These are phyloP conservation scores for Andrena bicolor DNA, from an alignment of 2,888 invertebrate species.

Conservation along the genomic window DNA sequence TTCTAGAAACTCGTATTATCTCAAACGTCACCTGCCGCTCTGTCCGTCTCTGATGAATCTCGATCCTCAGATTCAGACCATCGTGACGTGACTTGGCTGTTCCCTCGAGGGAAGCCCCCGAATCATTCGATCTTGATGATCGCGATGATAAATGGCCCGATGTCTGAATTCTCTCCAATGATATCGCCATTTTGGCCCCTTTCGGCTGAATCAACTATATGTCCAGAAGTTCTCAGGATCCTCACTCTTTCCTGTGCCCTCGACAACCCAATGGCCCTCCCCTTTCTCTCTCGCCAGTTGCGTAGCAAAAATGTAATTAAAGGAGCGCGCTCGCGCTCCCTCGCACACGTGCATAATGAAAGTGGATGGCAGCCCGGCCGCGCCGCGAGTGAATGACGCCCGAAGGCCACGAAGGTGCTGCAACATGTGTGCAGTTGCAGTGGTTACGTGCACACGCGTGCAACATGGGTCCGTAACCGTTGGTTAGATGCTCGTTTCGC, in stretches of 20 bases:
- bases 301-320: conserved; percentile 83
- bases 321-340: conserved; percentile 66
- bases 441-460: conserved; percentile 54
- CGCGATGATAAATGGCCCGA: conserved; percentile 12
- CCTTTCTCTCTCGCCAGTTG: conserved; percentile 63
- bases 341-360: conserved; percentile 74
- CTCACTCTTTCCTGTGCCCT: conserved; percentile 13
- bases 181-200: conserved; percentile 29
- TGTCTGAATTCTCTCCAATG: conserved; percentile 6
- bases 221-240: conserved; percentile 41
- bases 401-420: conserved; percentile 82
- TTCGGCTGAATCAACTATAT: background rate
- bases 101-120: background rate
- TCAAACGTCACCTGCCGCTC: background rate
- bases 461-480: conserved; percentile 34
- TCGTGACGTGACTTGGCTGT: too few species aligned
- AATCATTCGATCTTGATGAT: background rate
- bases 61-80: background rate
- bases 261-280: conserved; percentile 19
- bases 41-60: conserved; percentile 16
- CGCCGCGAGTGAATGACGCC: conserved; percentile 82
- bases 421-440: conserved; percentile 74
- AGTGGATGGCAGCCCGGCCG: conserved; percentile 79
- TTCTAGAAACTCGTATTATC: background rate
- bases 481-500: conserved; percentile 46